Evolutionary conservation across 2,888 invertebrate genomes (phyloP).

Genomic region (Empis stercorea): DNA sequence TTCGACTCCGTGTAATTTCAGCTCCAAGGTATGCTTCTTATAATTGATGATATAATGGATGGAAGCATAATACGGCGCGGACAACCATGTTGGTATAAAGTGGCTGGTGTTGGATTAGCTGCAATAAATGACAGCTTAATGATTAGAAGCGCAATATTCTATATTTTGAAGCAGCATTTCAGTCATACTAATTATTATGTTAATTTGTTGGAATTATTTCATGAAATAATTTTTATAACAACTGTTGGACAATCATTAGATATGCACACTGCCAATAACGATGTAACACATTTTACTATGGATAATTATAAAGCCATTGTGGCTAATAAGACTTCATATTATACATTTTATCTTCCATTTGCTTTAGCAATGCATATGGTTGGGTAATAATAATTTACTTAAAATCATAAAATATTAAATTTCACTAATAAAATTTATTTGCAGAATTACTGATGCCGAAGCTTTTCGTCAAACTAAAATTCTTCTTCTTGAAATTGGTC

Average conservation of each 20-base stretch:
- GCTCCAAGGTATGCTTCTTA: slow-evolving; percentile 78
- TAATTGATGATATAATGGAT: slow-evolving; percentile 90
- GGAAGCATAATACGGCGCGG: slow-evolving; percentile 69
- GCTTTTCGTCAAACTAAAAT: slow-evolving; percentile 73
- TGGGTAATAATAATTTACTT: slow-evolving; percentile 34
- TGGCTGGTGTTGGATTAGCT: slow-evolving; percentile 53
- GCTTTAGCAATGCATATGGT: slow-evolving; percentile 78
- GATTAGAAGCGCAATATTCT: slow-evolving; percentile 65
- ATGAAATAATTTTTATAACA: slow-evolving; percentile 38
- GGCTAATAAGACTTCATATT: slow-evolving; percentile 86
- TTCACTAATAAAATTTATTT: background rate
- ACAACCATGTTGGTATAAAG: slow-evolving; percentile 79
- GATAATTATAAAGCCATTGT: slow-evolving; percentile 77
- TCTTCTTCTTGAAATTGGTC: slow-evolving; percentile 83
- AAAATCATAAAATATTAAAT: background rate
- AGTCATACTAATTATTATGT: slow-evolving; percentile 60
- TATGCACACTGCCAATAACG: slow-evolving; percentile 49
- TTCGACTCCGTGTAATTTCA: too few relatives aligned
- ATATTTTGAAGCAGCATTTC: slow-evolving; percentile 68
- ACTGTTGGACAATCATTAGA: slow-evolving; percentile 50
- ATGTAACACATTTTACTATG: slow-evolving; percentile 63
- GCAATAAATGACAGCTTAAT: slow-evolving; percentile 81
- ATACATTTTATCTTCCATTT: slow-evolving; percentile 88
- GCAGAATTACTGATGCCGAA: slow-evolving; percentile 55
- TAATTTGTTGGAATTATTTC: slow-evolving; percentile 67